These are phyloP conservation scores for Pogonocherus hispidulus DNA, from an alignment of 2,888 invertebrate species.

Conservation along the genomic window DNA sequence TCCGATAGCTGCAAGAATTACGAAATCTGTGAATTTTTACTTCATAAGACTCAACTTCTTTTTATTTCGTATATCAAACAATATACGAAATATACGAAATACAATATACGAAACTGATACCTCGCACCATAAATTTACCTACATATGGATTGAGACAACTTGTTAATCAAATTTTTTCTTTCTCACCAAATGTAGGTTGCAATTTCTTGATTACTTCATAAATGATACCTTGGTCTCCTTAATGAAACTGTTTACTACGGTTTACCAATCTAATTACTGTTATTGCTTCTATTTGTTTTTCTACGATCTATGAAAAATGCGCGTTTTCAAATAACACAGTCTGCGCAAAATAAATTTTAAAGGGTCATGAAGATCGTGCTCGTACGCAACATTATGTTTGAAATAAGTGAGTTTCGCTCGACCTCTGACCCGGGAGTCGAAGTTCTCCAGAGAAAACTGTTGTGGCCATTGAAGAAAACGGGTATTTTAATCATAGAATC, in stretches of 20 bases:
- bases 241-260: background rate
- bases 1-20: too few species aligned
- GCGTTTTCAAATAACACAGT: background rate
- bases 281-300: background rate
- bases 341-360: background rate
- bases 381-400: background rate
- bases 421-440: background rate
- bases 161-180: background rate
- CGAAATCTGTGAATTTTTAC: too few species aligned
- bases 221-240: background rate
- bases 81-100: too few species aligned
- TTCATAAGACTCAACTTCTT: too few species aligned
- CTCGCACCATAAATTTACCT: too few species aligned
- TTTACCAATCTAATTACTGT: background rate
- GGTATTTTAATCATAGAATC: background rate
- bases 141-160: too few species aligned
- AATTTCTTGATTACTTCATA: background rate
- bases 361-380: background rate
- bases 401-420: background rate
- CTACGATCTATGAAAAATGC: background rate
- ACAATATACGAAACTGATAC: too few species aligned
- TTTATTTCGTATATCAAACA: too few species aligned
- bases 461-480: background rate
- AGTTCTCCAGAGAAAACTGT: background rate
- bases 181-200: background rate